Base-by-base conservation (phyloP, 2,888 invertebrate genomes). In the Ennomos fuscantarius region DNA sequence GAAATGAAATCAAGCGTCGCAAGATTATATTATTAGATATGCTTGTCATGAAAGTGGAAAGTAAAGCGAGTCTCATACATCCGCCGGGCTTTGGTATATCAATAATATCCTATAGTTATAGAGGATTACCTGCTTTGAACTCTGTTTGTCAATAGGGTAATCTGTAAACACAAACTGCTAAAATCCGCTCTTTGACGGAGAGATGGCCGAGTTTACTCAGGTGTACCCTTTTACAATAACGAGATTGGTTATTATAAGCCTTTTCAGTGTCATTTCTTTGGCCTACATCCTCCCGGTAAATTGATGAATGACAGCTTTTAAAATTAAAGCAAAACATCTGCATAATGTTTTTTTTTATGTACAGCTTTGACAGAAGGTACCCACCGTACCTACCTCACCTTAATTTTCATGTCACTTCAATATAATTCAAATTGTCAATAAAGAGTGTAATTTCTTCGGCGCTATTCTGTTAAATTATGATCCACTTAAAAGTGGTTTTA, bases 141-240 rank as follows among this genome's bases (percentile, higher is more conserved):
- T 78, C 67, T 81, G 82, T 86, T 89, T 89, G 87, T 88, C 84
- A 85, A 85, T 86, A 79, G 77, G 73, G 75, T 85, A 84, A 88
- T 89, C 87, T 79, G 87, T 83, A 87, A 89, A 91, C 81, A 89
- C 70, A 83, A 91, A 89, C 89, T 89, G 89, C 89, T 84, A 89
- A 89, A 89, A 87, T 89, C 88, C 83, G 70, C 77, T 84, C 86
- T 88, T 86, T 85, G 86, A 82, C 81, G 82, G 78, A 72, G 69
- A 69, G 65, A 63, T 66, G 74, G 67, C 72, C 73, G 73, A 83
- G 89, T 91, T 89, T 89, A 83, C 75, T 87, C 90, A 90, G 90
- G 89, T 89, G 88, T 70, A 74, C 76, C 74, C 73, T 74, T 78
- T 76, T 55, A 79, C 73, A 82, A 82, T 74, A 74, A 75, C 69